phyloP scores from a whole-genome alignment of 2,113 vertebrate species.

The Corapipo altera region DNA sequence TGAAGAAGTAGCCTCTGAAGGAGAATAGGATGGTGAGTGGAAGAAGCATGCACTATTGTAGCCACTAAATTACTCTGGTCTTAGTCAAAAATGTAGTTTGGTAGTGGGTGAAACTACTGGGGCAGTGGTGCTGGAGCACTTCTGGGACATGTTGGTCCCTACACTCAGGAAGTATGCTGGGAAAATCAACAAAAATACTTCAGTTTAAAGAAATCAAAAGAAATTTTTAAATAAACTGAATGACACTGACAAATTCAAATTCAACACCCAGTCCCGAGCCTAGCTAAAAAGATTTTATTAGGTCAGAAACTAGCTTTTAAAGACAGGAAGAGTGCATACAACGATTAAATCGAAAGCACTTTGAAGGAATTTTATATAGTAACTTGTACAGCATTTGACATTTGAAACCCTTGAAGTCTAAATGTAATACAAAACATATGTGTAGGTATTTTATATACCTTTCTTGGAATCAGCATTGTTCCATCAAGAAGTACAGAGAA shows the following conservation, averaged over 20 bases:
- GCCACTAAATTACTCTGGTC: background rate
- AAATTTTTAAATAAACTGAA: background rate
- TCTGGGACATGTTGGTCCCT: background rate
- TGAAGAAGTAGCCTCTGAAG: background rate
- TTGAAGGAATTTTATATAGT: background rate
- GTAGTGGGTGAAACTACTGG: background rate
- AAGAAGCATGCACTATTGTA: background rate
- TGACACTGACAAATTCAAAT: background rate
- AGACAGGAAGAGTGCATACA: rapidly evolving
- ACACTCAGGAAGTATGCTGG: background rate
- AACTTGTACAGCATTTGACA: background rate
- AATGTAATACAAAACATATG: background rate
- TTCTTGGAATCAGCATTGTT: background rate
- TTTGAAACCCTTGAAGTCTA: background rate
- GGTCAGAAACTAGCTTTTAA: background rate
- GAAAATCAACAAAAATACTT: background rate
- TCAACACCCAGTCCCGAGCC: background rate
- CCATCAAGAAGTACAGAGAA: background rate
- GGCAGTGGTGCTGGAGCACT: background rate
- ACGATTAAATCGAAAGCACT: background rate
- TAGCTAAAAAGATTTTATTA: background rate
- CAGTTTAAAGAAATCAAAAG: background rate
- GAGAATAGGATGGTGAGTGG: background rate
- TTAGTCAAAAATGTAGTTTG: background rate
- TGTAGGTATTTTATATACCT: background rate